Evolutionary conservation across 1,140 invertebrate genomes (phyloP).

Genomic region (Bombus turneri): DNA sequence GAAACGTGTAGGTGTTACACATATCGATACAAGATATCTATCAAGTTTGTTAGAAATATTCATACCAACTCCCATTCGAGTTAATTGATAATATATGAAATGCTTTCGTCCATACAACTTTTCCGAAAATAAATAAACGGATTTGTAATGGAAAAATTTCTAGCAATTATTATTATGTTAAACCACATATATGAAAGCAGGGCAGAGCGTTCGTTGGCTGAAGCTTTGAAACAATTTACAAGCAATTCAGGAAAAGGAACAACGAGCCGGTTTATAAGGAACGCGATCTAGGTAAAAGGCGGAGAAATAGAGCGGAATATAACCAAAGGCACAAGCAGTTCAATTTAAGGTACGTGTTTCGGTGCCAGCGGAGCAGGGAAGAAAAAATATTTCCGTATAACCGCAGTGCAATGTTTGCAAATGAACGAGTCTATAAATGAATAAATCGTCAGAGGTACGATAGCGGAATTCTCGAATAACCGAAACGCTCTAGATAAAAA

Average conservation of each 20-base stretch:
- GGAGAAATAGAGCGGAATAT: conserved; percentile 12
- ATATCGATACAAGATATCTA: neutral
- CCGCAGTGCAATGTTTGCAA: conserved; percentile 29
- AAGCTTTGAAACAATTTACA: neutral
- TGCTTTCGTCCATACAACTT: neutral
- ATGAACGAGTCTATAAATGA: conserved; percentile 37
- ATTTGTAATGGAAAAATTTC: neutral
- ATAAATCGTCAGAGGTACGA: conserved; percentile 36
- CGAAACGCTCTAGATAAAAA: neutral
- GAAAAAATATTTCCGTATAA: neutral
- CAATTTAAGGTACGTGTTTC: conserved; percentile 6
- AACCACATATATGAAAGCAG: neutral
- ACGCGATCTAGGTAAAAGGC: neutral
- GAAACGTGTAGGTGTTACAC: no score
- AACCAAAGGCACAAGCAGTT: neutral
- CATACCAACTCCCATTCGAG: neutral
- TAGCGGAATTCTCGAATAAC: conserved; percentile 17
- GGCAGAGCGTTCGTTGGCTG: neutral
- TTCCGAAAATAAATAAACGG: neutral
- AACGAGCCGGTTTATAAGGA: conserved; percentile 14
- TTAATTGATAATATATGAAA: neutral
- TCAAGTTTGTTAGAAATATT: neutral
- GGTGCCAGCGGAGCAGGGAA: neutral
- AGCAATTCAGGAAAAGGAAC: neutral
- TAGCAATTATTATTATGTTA: neutral